A percentile compares a stretch with the other conserved stretches of the same genome.
These are phyloP conservation scores for Hirtodrosophila histrioides DNA, from an alignment of 2,888 invertebrate species.

Conservation along the genomic window DNA sequence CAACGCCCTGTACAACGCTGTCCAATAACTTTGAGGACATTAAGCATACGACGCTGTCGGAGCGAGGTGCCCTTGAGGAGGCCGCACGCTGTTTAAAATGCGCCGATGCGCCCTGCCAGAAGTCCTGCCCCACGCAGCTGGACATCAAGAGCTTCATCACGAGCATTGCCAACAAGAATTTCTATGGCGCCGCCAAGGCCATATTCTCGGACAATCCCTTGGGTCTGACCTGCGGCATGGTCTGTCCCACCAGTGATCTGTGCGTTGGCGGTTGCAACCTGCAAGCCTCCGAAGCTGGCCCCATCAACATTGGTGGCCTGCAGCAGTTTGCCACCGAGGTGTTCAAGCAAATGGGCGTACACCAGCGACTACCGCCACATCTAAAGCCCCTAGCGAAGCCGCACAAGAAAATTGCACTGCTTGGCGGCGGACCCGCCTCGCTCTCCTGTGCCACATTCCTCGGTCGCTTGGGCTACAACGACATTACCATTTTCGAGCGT, in stretches of 20 bases:
- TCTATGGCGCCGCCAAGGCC: conserved; percentile 97
- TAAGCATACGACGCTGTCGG: conserved; percentile 98
- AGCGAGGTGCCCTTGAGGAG: conserved; percentile 96
- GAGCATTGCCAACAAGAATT: conserved; percentile 98
- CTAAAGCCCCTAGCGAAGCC: conserved; percentile 85
- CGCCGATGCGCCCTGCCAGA: conserved; percentile 98
- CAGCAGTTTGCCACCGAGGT: conserved; percentile 99
- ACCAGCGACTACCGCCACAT: conserved; percentile 92
- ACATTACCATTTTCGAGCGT: conserved; percentile 97
- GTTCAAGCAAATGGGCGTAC: conserved; percentile 97
- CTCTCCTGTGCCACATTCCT: conserved; percentile 98
- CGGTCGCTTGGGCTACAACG: conserved; percentile 95
- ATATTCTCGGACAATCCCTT: conserved; percentile 99
- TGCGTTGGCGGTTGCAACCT: conserved; percentile 99
- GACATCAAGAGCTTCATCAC: conserved; percentile 98
- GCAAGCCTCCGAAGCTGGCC: conserved; percentile 97
- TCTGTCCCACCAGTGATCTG: conserved; percentile 98
- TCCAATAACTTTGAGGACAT: conserved; percentile 97
- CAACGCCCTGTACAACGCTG: conserved; percentile 87
- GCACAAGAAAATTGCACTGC: conserved; percentile 89
- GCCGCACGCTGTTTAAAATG: conserved; percentile 95
- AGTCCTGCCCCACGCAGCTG: conserved; percentile 98
- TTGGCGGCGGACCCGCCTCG: conserved; percentile 98
- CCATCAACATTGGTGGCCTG: conserved; percentile 99
- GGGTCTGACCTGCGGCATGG: conserved; percentile 98